Conservation (phyloP, 2,797 vertebrate species). For the Hemibagrus guttatus region DNA sequence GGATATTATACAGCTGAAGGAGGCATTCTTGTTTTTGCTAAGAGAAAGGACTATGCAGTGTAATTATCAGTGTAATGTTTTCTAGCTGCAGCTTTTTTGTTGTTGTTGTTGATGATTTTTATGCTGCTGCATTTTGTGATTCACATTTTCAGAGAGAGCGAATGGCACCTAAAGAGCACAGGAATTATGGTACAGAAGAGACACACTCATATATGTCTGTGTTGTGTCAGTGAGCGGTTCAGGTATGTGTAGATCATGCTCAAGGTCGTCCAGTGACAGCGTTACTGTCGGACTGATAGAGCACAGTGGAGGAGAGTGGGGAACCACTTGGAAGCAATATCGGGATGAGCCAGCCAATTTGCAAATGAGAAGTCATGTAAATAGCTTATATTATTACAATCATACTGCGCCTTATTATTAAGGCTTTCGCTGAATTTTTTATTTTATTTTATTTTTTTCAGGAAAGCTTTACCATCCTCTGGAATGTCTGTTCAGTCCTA, state of each 20-base stretch:
- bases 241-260: constrained; percentile 50
- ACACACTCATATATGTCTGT: constrained; percentile 21
- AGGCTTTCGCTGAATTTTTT: neutral
- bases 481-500: constrained; percentile 13
- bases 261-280: constrained; percentile 53
- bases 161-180: neutral
- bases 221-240: constrained; percentile 33
- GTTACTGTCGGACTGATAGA: constrained; percentile 42
- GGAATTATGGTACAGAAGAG: neutral
- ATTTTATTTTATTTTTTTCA: neutral
- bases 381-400: constrained; percentile 9
- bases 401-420: constrained; percentile 8
- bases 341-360: constrained; percentile 11
- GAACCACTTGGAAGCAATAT: constrained; percentile 6
- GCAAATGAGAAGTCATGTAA: constrained; percentile 5
- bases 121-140: neutral
- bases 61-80: constrained; percentile 28
- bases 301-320: neutral
- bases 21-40: constrained; percentile 19
- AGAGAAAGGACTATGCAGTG: constrained; percentile 21
- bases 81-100: constrained; percentile 28
- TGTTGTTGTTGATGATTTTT: neutral
- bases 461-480: constrained; percentile 16
- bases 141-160: neutral
- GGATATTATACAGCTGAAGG: constrained; percentile 18